Base-by-base conservation (phyloP, 2,888 invertebrate genomes). In the Allygus modestus region DNA sequence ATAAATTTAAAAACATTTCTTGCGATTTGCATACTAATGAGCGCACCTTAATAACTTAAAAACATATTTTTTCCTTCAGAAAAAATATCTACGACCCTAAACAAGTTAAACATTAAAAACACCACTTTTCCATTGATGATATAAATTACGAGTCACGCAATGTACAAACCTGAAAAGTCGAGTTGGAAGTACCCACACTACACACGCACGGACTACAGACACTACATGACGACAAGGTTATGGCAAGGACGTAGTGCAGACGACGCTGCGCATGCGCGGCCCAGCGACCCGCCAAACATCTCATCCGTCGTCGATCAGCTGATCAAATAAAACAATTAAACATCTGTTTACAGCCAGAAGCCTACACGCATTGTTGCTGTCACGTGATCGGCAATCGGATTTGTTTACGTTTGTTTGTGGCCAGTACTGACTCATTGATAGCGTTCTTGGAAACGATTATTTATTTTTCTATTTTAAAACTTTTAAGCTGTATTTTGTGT, bases 201-300 rank as follows among this genome's bases (percentile, higher is more conserved):
- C 65, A 65, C 65, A 65, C 65, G 31, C 65, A 65, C 31, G 5
- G 65, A 65, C 65, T 65, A 65, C 28, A 15, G 31, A 15, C 65
- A 65, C 65, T 65, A 58, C 58, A 5, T 28, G 31, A 65, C 15
- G 28, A 28, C 65, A 65, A 65, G 65, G 65, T 65, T 65, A 28
- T 15, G 31, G 65, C 28, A 65, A 65, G 65, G 65, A 65, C 65
- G 65, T 28, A 5, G 0, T 7, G 65, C 31, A 65, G 65, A 65
- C 65, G 28, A 65, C 65, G 17, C 23, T 12, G 65, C 65, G 65
- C 65, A 65, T 65, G 65, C 65, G 65, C 65, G 65, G 17, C 15
- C 58, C 65, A 28, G 65, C 31, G 26, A 31, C 65, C 15, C 65
- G 65, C 65, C 65, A 65, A 54, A 65, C 65, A 58, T 20, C 58